Evolutionary conservation across 2,797 vertebrate genomes (phyloP).

Genomic region (Poecilia picta): DNA sequence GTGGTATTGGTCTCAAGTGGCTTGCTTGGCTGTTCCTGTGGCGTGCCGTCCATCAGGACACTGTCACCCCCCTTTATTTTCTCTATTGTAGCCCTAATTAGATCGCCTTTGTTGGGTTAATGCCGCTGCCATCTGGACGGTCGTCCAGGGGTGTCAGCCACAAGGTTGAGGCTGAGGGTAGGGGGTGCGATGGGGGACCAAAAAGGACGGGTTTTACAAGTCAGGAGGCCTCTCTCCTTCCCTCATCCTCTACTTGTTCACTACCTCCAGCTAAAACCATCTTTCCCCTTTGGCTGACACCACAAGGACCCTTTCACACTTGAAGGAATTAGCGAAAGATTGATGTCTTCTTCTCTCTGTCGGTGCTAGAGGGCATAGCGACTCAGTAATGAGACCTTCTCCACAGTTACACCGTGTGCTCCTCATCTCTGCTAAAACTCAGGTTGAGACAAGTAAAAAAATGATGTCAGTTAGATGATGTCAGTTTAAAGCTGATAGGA

Average conservation of each 20-base stretch:
- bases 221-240: conserved; percentile 56
- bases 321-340: conserved; percentile 86
- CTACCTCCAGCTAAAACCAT: conserved; percentile 51
- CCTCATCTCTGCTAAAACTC: conserved; percentile 18
- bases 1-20: conserved; percentile 64
- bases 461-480: conserved; percentile 28
- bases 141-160: conserved; percentile 67
- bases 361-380: conserved; percentile 52
- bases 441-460: conserved; percentile 36
- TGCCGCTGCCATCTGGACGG: conserved; percentile 84
- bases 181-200: conserved; percentile 17
- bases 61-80: conserved; percentile 44
- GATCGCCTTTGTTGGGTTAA: conserved; percentile 84
- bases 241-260: conserved; percentile 67
- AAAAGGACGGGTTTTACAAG: conserved; percentile 50
- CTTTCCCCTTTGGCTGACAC: conserved; percentile 65
- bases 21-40: conserved; percentile 64
- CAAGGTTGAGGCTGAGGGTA: conserved; percentile 43
- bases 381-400: conserved; percentile 44
- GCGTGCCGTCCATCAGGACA: conserved; percentile 63
- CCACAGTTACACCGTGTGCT: conserved; percentile 40
- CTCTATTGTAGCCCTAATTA: conserved; percentile 85
- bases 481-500: neutral
- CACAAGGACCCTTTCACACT: conserved; percentile 82
- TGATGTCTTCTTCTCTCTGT: conserved; percentile 74